Conservation (phyloP, 2,888 invertebrate species). For the Drosophila trichaetosa region DNA sequence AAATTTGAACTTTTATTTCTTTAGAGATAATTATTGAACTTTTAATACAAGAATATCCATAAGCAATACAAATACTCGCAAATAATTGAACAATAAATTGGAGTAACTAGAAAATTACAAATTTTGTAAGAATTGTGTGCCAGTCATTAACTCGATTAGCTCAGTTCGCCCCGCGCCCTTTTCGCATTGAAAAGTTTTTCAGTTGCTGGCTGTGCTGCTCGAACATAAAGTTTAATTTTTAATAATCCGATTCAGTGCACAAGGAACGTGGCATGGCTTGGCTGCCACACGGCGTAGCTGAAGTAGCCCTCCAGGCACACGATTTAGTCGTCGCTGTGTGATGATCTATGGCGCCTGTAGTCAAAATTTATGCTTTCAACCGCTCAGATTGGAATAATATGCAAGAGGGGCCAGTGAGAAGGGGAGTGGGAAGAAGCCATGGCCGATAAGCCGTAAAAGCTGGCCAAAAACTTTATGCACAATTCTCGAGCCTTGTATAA, state of each 20-base stretch:
- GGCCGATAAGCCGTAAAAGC: slow-evolving; percentile 71
- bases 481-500: slow-evolving; percentile 67
- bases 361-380: slow-evolving; percentile 72
- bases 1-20: not conserved
- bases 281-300: slow-evolving; percentile 12
- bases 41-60: not conserved
- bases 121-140: not conserved
- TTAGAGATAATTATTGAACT: not conserved
- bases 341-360: slow-evolving; percentile 78
- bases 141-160: not conserved
- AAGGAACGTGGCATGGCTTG: slow-evolving; percentile 5
- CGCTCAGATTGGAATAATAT: slow-evolving; percentile 73
- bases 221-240: slow-evolving; percentile 67
- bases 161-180: not conserved
- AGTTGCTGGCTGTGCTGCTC: not conserved
- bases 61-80: not conserved
- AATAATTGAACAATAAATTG: not conserved
- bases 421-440: not conserved
- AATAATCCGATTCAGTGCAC: slow-evolving; percentile 70
- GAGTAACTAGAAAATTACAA: not conserved
- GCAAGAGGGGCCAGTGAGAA: slow-evolving; percentile 29
- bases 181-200: slow-evolving; percentile 21
- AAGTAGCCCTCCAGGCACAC: slow-evolving; percentile 27
- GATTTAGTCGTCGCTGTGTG: slow-evolving; percentile 67
- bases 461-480: slow-evolving; percentile 63